Conservation (phyloP, 2,797 vertebrate species). For the Bovichtus diacanthus region DNA sequence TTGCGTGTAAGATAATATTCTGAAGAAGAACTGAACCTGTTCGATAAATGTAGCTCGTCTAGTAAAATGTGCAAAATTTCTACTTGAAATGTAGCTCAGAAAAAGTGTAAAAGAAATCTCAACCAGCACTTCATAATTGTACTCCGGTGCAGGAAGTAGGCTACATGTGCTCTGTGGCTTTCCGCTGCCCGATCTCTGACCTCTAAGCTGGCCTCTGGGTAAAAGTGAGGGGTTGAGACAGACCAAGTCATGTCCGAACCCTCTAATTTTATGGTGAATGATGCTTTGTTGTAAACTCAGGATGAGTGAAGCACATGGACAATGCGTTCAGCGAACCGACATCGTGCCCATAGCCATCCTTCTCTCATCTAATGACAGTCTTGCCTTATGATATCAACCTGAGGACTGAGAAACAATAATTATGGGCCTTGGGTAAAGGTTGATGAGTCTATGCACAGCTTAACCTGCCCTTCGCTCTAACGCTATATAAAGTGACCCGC, state of each 20-base stretch:
- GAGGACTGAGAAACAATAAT: conserved; percentile 52
- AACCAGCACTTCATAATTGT: neutral
- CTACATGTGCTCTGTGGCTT: conserved; percentile 12
- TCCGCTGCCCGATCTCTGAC: conserved; percentile 18
- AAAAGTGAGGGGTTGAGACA: conserved; percentile 7
- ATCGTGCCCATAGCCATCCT: conserved; percentile 7
- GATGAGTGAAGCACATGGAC: conserved; percentile 37
- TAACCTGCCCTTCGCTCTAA: neutral
- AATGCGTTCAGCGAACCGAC: conserved; percentile 42
- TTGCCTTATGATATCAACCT: conserved; percentile 49
- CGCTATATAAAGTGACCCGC: conserved; percentile 54
- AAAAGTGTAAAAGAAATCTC: neutral
- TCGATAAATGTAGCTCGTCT: neutral
- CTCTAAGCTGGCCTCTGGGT: conserved; percentile 35
- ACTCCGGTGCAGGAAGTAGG: neutral
- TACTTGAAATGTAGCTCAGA: neutral
- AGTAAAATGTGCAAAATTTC: neutral
- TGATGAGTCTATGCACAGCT: conserved; percentile 30
- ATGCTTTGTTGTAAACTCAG: conserved; percentile 39
- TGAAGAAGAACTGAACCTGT: neutral
- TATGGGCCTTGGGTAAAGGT: conserved; percentile 40
- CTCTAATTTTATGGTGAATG: conserved; percentile 52
- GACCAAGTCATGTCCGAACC: conserved; percentile 23
- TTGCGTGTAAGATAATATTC: neutral
- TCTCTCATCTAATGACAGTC: conserved; percentile 64